Conservation (phyloP, 2,113 vertebrate species). For the Calidris pygmaea region DNA sequence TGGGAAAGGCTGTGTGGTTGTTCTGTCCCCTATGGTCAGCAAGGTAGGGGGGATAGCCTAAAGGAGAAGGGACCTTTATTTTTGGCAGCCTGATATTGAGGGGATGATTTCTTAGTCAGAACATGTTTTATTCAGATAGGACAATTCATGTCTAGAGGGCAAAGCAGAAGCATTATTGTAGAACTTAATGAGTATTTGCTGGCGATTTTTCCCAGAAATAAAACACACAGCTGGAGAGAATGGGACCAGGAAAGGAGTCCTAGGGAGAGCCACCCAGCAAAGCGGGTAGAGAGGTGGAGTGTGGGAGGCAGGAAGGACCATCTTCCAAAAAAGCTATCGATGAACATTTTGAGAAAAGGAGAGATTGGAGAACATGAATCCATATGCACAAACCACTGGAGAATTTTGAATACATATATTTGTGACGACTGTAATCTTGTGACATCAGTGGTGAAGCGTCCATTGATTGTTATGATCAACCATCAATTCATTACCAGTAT, state of each 20-base stretch:
- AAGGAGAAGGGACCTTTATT: background rate
- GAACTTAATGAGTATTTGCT: background rate
- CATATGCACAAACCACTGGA: background rate
- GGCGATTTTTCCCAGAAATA: background rate
- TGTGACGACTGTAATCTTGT: background rate
- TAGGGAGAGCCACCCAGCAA: background rate
- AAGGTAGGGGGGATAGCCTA: background rate
- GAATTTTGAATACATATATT: background rate
- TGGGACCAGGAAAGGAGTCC: background rate
- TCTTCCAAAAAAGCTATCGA: background rate
- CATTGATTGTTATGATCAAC: background rate
- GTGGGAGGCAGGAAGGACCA: background rate
- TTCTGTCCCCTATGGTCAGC: background rate
- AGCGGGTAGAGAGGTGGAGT: accelerated
- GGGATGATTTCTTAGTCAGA: background rate
- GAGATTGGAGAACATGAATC: background rate
- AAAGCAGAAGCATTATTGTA: background rate
- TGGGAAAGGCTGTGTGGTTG: background rate
- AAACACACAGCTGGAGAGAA: background rate
- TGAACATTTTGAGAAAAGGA: background rate
- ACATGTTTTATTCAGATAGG: background rate
- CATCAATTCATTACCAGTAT: background rate
- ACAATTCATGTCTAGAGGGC: background rate
- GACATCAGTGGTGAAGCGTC: background rate
- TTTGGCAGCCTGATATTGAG: background rate